Percentiles rank a stretch among this genome's conserved stretches.
phyloP scores from a whole-genome alignment of 2,113 vertebrate species.

The Eulemur rufifrons region DNA sequence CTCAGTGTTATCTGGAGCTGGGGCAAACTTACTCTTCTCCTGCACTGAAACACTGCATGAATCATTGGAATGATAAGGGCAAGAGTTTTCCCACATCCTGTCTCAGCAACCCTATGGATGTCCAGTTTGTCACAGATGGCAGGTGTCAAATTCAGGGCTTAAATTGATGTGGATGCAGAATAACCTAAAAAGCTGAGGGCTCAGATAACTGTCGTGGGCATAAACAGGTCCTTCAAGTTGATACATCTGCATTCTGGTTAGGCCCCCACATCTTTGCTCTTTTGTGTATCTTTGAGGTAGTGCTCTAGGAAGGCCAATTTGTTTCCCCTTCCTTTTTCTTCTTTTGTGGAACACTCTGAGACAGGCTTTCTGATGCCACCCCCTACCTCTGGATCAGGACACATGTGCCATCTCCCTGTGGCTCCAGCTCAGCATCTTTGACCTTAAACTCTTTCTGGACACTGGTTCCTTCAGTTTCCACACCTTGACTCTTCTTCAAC shows the following conservation, averaged over 20 bases:
- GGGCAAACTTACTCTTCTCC: constrained; percentile 73
- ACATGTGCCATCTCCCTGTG: background rate
- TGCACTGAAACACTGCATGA: constrained; percentile 92
- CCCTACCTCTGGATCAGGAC: background rate
- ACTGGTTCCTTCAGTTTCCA: background rate
- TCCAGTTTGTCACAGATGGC: constrained; percentile 95
- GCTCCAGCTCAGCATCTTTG: background rate
- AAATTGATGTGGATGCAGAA: constrained; percentile 91
- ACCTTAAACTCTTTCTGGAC: background rate
- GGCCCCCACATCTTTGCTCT: constrained; percentile 90
- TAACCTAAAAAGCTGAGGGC: constrained; percentile 92
- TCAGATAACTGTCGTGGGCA: constrained; percentile 88
- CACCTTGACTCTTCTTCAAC: constrained; percentile 68
- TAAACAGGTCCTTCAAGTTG: constrained; percentile 91
- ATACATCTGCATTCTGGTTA: constrained; percentile 84
- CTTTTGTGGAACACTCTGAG: constrained; percentile 63
- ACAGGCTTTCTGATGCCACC: background rate
- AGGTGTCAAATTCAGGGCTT: constrained; percentile 91
- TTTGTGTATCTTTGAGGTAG: constrained; percentile 74
- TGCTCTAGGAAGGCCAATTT: constrained; percentile 46
- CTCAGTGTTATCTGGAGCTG: background rate
- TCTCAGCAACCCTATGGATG: constrained; percentile 95
- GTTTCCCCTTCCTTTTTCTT: constrained; percentile 80
- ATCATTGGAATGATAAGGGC: constrained; percentile 97
- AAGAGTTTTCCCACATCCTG: constrained; percentile 96